Percentiles rank a stretch among this genome's conserved stretches.
phyloP scores from a whole-genome alignment of 2,797 vertebrate genomes.

The Helostoma temminkii region DNA sequence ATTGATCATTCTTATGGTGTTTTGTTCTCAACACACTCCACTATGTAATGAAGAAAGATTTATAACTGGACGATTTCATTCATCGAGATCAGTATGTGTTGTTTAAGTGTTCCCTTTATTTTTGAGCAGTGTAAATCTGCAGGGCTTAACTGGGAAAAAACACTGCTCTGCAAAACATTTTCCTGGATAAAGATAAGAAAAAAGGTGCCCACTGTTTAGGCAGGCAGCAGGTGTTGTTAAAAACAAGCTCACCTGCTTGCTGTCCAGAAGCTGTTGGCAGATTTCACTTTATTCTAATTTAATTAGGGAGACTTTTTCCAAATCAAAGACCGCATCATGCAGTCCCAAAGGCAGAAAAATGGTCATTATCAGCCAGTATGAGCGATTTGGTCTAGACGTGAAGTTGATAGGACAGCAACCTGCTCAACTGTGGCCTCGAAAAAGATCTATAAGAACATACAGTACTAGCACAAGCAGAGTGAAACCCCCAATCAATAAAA shows the following conservation, averaged over 20 bases:
- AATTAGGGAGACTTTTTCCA: constrained; percentile 59
- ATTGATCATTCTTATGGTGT: no score
- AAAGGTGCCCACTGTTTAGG: constrained; percentile 36
- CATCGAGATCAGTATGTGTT: no score
- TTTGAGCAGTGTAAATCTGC: no score
- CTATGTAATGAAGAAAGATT: no score
- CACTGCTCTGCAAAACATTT: constrained; percentile 33
- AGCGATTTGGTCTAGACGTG: constrained; percentile 59
- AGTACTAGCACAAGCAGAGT: constrained; percentile 36
- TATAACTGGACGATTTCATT: no score
- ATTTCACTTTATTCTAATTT: constrained; percentile 51
- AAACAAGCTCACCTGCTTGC: constrained; percentile 39
- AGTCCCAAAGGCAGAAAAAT: constrained; percentile 52
- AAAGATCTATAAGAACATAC: constrained; percentile 40
- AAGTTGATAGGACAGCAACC: constrained; percentile 39
- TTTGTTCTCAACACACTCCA: no score
- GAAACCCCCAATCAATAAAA: constrained; percentile 55
- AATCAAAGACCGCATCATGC: constrained; percentile 59
- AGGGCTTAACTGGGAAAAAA: constrained; percentile 26
- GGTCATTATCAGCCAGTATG: constrained; percentile 31
- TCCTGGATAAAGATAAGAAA: constrained; percentile 29
- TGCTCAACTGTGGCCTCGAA: constrained; percentile 42
- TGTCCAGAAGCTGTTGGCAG: constrained; percentile 53
- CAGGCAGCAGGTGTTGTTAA: constrained; percentile 40
- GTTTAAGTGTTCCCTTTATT: no score